Evolutionary conservation across 2,797 vertebrate species (phyloP), one percentile per base, ranked within the genome.

Genomic region (Tapera naevia): DNA sequence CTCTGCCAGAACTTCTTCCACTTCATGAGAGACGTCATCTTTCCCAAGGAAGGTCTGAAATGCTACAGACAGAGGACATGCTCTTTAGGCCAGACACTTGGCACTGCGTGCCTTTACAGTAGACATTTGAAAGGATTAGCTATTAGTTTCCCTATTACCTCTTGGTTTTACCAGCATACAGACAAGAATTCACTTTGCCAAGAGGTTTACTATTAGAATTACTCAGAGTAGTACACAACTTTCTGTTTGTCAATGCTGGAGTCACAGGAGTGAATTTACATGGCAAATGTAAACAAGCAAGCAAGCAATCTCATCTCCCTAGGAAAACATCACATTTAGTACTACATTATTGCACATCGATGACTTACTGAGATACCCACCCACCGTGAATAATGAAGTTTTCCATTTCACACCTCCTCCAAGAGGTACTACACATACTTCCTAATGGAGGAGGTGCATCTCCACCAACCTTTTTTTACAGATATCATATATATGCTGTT

Each of bases 11-110:
- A 98, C 98, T 93, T 99, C 99, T 83, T 99, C 98, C 95, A 99
- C 50, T 97, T 99, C 99, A 16, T 50, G 86, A 37, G 98, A 98
- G 56, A 99, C 98, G 0, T 99, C 99, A 1, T 96, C 89, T 94
- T 98, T 99, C 51, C 98, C 99, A 96, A 99, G 97, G 95, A 99
- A 98, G 24, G 94, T 98, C 97, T 98, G 98, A 94, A 99, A 99
- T 18, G 99, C 99, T 99, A 88, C 24, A 88, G 56, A 93, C 6
- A 73, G 10, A 93, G 66, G 51, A 85, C 45, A 53, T 0, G 5
- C 48, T 30, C 27, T 27, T 94, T 64, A 96, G 88, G 57, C 28
- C 46, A 87, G 69, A 32, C n/a, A 23, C 19, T 48, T 33, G 18
- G 23, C 46, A 27, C 28, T 41, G 8, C 9, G 27, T 33, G 48